phyloP scores from a whole-genome alignment of 2,888 invertebrate genomes.

The Tridacna crocea region DNA sequence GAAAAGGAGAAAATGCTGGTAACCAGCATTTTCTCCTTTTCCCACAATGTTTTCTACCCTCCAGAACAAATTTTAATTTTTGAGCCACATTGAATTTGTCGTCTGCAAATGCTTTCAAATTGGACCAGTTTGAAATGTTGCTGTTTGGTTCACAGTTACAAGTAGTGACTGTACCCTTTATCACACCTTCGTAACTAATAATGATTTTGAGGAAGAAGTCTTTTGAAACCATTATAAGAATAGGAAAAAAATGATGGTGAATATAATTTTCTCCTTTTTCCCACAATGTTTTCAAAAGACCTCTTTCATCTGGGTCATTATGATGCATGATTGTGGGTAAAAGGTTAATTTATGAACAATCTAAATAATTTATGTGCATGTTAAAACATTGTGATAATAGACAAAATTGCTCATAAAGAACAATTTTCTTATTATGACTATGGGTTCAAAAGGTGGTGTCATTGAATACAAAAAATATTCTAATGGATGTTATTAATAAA shows the following conservation, averaged over 20 bases:
- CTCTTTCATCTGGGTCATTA: too few relatives aligned
- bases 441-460: not conserved
- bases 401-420: not conserved
- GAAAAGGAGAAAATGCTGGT: not conserved
- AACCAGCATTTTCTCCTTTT: constrained; percentile 8
- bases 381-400: not conserved
- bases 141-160: not conserved
- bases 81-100: not conserved
- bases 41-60: not conserved
- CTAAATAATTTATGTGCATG: too few relatives aligned
- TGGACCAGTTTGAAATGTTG: not conserved
- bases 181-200: too few relatives aligned
- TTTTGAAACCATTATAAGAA: too few relatives aligned
- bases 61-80: not conserved
- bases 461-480: too few relatives aligned
- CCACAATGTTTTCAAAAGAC: not conserved
- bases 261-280: not conserved
- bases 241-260: too few relatives aligned
- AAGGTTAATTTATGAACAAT: too few relatives aligned
- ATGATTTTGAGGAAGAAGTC: too few relatives aligned
- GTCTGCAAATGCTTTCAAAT: not conserved
- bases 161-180: not conserved
- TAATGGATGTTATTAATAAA: too few relatives aligned
- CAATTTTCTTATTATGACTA: not conserved
- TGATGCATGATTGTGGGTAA: not conserved